Conservation (phyloP, 2,113 vertebrate species). For the Neotoma lepida region DNA sequence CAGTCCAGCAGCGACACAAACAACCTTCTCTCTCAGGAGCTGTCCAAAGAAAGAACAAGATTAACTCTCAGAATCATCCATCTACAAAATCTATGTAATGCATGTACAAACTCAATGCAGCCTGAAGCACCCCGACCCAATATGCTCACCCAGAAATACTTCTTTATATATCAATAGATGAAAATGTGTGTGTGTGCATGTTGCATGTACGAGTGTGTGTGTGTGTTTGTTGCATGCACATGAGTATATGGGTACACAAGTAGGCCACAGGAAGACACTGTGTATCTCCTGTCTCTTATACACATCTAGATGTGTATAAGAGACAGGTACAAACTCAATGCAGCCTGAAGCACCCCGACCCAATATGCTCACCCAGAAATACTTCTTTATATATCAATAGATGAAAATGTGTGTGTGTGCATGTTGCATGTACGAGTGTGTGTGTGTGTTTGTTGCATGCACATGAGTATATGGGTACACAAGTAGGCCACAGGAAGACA, state of each 20-base stretch:
- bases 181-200: neutral
- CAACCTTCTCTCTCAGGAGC: conserved; percentile 87
- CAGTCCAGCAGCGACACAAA: conserved; percentile 92
- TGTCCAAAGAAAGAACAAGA: conserved; percentile 75
- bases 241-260: neutral
- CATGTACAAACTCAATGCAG: neutral
- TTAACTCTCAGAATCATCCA: conserved; percentile 18
- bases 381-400: neutral
- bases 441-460: neutral
- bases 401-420: neutral
- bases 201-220: neutral
- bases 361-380: conserved; percentile 27
- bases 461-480: no score
- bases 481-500: neutral
- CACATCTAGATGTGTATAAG: no score
- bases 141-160: conserved; percentile 15
- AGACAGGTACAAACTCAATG: neutral
- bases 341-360: neutral
- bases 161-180: neutral
- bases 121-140: neutral
- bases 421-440: neutral
- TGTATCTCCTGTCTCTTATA: no score
- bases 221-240: neutral
- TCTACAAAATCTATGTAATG: neutral
- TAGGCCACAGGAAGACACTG: neutral